Evolutionary conservation across 2,797 vertebrate species (phyloP), one percentile per base, ranked within the genome.

Genomic region (Enteromius afrohamiltoni): DNA sequence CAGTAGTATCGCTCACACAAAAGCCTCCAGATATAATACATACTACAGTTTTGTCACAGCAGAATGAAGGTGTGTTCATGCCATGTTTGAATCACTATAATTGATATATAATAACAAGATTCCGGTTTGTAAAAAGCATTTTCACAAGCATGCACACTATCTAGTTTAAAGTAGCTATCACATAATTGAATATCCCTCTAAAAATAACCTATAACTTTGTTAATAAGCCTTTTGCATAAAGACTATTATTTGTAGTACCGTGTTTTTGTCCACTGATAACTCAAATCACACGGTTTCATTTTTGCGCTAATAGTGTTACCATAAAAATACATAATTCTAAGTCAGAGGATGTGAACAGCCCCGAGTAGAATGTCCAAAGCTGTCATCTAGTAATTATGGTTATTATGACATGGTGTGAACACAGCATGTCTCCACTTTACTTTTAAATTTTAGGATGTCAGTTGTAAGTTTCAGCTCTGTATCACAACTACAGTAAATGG

Each of bases 371-470:
- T 10, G 19, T 7, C 31, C 16, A 37, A 45, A 19, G 45, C 1
- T 73, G 26, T 73, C 70, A 73, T 73, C 19, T 75, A n/a, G 29
- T 34, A 74, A 37, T 75, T 4, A 55, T 75, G 49, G 17, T 75
- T 55, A 75, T 53, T 55, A 74, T 21, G 5, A 34, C 71, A 53
- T 53, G 19, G 29, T 17, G 29, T 51, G 29, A 74, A 74, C 45
- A 51, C 26, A 29, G 68, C 42, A 29, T 71, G 60, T 17, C 60
- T 64, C 26, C 26, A 64, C 14, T 64, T 31, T 31, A 31, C 60
- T 13, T 68, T 5, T 16, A 37, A 11, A 31, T 55, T 14, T 42
- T 6, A 7, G 4, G 14, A 75, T 80, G 13, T 68, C 31, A 76
- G 7, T 60, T 23, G 37, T 73, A 37, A 62, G 37, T 37, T 40